These are phyloP conservation scores for Tuta absoluta DNA, from an alignment of 2,888 invertebrate genomes.

Conservation along the genomic window DNA sequence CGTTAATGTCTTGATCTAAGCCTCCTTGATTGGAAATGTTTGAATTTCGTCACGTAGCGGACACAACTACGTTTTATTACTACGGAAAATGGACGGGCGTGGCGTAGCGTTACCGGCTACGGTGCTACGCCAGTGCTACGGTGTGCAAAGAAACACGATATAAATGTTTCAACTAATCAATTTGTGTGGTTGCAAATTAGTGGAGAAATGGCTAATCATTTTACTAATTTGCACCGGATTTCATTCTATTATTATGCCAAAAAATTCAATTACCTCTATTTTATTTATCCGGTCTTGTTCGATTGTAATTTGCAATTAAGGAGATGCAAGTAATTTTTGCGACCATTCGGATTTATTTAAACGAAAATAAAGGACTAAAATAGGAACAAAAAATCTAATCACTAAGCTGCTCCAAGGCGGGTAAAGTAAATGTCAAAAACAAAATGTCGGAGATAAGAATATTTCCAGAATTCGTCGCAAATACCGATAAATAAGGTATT, in stretches of 20 bases:
- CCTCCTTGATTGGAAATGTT: slow-evolving; percentile 10
- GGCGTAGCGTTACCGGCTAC: not conserved
- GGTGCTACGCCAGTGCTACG: not conserved
- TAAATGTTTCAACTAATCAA: not conserved
- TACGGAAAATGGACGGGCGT: slow-evolving; percentile 4
- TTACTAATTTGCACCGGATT: too few relatives aligned
- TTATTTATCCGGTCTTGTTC: too few relatives aligned
- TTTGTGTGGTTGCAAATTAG: too few relatives aligned
- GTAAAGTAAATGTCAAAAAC: not conserved
- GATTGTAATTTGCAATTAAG: too few relatives aligned
- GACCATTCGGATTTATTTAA: too few relatives aligned
- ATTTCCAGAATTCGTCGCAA: not conserved
- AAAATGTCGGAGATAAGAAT: not conserved
- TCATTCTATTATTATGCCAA: too few relatives aligned
- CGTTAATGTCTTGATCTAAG: slow-evolving; percentile 18
- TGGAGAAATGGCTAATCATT: too few relatives aligned
- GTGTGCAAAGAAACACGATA: not conserved
- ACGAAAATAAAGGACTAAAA: too few relatives aligned
- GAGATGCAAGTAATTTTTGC: too few relatives aligned
- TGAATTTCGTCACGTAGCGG: slow-evolving; percentile 16
- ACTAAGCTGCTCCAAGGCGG: too few relatives aligned
- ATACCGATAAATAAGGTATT: not conserved
- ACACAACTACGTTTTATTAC: slow-evolving; percentile 12
- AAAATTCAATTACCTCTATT: too few relatives aligned
- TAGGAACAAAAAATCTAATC: too few relatives aligned